phyloP scores from a whole-genome alignment of 1,140 invertebrate species.

The Cotesia glomerata region DNA sequence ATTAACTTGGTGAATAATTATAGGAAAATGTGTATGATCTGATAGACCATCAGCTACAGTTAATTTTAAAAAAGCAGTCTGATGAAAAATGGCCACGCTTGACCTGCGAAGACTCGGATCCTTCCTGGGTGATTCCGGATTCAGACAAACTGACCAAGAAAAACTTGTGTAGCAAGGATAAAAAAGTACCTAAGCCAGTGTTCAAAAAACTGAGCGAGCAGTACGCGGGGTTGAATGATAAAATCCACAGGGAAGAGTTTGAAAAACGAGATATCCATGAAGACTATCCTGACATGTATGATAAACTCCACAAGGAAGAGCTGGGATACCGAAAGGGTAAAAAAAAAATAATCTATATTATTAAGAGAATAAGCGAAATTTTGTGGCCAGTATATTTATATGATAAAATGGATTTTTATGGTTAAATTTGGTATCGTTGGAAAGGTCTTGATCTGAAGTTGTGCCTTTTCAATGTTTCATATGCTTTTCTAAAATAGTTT shows the following conservation, averaged over 20 bases:
- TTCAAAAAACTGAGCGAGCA: constrained; percentile 64
- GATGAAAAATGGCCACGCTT: constrained; percentile 7
- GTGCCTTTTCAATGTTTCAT: no score
- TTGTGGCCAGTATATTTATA: no score
- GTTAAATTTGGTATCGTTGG: no score
- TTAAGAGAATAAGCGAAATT: no score
- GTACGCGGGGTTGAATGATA: constrained; percentile 55
- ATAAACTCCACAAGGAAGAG: constrained; percentile 79
- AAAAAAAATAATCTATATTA: constrained; percentile 14
- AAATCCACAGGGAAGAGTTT: constrained; percentile 69
- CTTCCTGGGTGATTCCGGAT: constrained; percentile 4
- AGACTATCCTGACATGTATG: constrained; percentile 80
- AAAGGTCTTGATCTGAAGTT: no score
- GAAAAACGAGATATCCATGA: constrained; percentile 71
- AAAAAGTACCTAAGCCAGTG: neutral
- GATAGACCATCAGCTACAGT: constrained; percentile 23
- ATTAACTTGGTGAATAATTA: constrained; percentile 44
- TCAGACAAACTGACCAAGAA: neutral
- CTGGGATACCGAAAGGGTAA: constrained; percentile 79
- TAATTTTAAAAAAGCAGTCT: constrained; percentile 10
- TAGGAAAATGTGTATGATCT: constrained; percentile 28
- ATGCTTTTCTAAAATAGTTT: no score
- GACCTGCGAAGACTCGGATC: neutral
- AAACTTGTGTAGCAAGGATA: neutral
- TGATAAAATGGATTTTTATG: no score